Base-by-base conservation (phyloP, 2,797 vertebrate species). In the Parauchenoglanis ngamensis region DNA sequence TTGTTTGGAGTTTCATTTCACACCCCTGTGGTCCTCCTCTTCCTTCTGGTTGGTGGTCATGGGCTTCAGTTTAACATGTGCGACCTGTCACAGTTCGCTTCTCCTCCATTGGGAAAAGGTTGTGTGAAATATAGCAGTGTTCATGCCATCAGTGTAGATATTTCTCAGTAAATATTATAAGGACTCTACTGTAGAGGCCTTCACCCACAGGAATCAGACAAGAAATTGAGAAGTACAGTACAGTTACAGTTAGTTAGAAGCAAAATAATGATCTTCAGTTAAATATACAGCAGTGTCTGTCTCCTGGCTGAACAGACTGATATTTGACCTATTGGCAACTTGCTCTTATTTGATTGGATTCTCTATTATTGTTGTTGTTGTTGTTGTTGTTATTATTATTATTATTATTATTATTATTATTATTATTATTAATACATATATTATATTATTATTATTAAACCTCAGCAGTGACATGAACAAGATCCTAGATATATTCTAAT, bases 41-140 rank as follows among this genome's bases (percentile, higher is more conserved):
- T 84, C 75, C 59, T 88, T 40, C 56, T 57, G 75, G 76, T 79
- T 68, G 70, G 44, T 83, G 87, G 75, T 85, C 79, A 65, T 40
- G 59, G 54, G 90, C 86, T 90, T 63, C 80, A 75, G 80, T 84
- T 70, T 79, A 88, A 86, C 90, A 93, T 93, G 89, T 88, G 87
- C 88, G 92, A 88, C 90, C 85, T 75, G 90, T 93, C 90, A 91
- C 87, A 86, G 90, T 90, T 92, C 59, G 75, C 88, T 88, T 93
- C 89, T 85, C 87, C 61, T 89, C 92, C 90, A 86, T 40, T 75
- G 87, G 92, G 92, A 92, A 65, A 46, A 72, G 80, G 89, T 88
- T 89, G 84, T 81, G 77, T 92, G 91, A 94, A 93, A 93, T 92
- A 93, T 92, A 88, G 79, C 90, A 90, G 87, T 91, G 91, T 91